Evolutionary conservation across 2,888 invertebrate species (phyloP).

Genomic region (Pseudococcus longispinus): DNA sequence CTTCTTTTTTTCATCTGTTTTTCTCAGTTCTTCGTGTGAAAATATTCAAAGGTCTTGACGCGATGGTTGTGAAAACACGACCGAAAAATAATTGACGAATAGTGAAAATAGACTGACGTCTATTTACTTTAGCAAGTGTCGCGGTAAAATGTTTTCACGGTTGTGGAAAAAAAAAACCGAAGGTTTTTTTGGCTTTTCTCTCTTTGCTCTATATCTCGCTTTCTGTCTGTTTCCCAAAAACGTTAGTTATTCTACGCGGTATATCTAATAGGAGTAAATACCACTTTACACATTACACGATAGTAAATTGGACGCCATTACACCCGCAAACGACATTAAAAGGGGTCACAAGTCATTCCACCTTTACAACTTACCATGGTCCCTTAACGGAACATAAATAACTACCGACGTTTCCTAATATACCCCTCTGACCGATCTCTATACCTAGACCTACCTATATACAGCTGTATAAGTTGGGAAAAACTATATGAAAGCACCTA

Average conservation of each 20-base stretch:
- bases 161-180: not conserved
- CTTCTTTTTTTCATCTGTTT: not conserved
- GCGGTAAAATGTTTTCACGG: not conserved
- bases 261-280: constrained; percentile 27
- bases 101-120: not conserved
- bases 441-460: not conserved
- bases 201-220: too few species aligned
- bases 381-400: constrained; percentile 45
- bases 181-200: not conserved
- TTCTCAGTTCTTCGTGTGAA: not conserved
- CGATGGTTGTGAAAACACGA: not conserved
- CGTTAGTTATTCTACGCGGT: constrained; percentile 19
- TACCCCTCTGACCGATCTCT: not conserved
- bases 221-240: not conserved
- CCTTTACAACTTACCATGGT: constrained; percentile 29
- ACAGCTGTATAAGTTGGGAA: not conserved
- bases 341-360: constrained; percentile 47
- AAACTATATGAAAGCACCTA: constrained; percentile 43
- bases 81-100: not conserved
- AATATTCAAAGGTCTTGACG: constrained; percentile 14
- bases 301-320: constrained; percentile 51
- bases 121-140: constrained; percentile 35
- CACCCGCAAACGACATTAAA: constrained; percentile 48
- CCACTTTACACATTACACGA: constrained; percentile 35
- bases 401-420: constrained; percentile 30